Evolutionary conservation across 2,797 vertebrate species (phyloP), one percentile per base, ranked within the genome.

Genomic region (Fringilla coelebs): DNA sequence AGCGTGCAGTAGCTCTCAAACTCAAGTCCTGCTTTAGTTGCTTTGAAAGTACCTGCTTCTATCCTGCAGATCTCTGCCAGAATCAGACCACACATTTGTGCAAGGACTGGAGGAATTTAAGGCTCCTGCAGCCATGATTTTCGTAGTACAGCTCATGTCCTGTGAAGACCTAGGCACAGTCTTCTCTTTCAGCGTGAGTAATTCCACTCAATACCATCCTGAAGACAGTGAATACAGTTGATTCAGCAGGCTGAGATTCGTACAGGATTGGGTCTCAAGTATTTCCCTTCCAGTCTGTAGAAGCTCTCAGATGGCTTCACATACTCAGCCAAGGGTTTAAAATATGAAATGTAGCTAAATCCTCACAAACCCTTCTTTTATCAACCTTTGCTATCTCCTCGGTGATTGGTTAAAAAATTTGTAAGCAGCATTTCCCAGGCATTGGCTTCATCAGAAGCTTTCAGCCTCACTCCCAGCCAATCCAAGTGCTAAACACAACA

Each of bases 301-400:
- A 85, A 73, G 61, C n/a, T 63, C 83, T 93, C 75, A 43, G 91
- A 79, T 77, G 61, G 77, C 29, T 96, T 95, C 88, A 71, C 51
- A 28, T 29, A 70, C 11, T 41, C 76, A 76, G 38, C 36, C 76
- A 71, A 65, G 77, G 87, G 67, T 89, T 94, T 91, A 76, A 94
- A 90, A 92, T 51, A 72, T 41, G 62, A 94, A 88, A 73, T 88
- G 88, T 88, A 96, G 88, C 76, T 95, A 96, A 94, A 86, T 75
- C 74, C 43, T 58, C 45, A 16, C 26, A 66, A 88, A 80, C 52
- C 14, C 20, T 71, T 81, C n/a, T 34, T 83, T 91, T 71, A 72
- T 51, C 89, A 82, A 73, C 54, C 26, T 90, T 54, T 49, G 15
- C 55, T 88, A 55, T 75, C 54, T 73, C 65, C 72, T 60, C 10